A percentile compares a stretch with the other conserved stretches of the same genome.
phyloP scores from a whole-genome alignment of 1,140 invertebrate species.

The Sinonovacula constricta region DNA sequence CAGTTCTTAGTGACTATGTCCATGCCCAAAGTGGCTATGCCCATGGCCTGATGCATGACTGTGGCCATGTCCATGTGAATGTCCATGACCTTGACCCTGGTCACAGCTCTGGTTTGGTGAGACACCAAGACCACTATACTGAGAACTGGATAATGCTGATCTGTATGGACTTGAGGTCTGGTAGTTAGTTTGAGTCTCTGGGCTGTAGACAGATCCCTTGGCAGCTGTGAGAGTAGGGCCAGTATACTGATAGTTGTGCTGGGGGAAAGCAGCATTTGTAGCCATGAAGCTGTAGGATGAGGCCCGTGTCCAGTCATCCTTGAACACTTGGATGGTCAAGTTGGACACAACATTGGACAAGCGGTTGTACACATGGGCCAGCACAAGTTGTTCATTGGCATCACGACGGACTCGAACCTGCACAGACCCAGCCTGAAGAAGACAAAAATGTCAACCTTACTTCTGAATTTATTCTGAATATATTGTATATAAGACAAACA shows the following conservation, averaged over 20 bases:
- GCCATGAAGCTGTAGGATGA: conserved; percentile 60
- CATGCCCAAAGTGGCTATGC: conserved; percentile 45
- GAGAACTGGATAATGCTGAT: neutral
- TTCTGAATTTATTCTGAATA: too few species aligned
- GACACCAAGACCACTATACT: neutral
- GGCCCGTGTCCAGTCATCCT: conserved; percentile 80
- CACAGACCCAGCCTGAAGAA: conserved; percentile 82
- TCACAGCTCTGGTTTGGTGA: neutral
- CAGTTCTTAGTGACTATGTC: conserved; percentile 51
- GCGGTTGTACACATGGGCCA: conserved; percentile 82
- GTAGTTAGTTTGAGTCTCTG: conserved; percentile 21
- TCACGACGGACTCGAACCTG: conserved; percentile 84
- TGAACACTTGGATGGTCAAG: conserved; percentile 83
- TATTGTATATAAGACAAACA: too few species aligned
- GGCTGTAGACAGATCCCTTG: conserved; percentile 50
- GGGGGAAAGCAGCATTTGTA: conserved; percentile 40
- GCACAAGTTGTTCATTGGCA: conserved; percentile 84
- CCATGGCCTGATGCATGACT: conserved; percentile 35
- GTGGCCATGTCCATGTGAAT: conserved; percentile 18
- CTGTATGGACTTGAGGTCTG: neutral
- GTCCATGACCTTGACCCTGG: conserved; percentile 50
- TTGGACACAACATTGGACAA: conserved; percentile 81
- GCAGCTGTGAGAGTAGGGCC: conserved; percentile 17
- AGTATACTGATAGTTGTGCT: conserved; percentile 37
- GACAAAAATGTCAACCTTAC: too few species aligned